phyloP scores from a whole-genome alignment of 2,888 invertebrate species.

The Phania funesta region DNA sequence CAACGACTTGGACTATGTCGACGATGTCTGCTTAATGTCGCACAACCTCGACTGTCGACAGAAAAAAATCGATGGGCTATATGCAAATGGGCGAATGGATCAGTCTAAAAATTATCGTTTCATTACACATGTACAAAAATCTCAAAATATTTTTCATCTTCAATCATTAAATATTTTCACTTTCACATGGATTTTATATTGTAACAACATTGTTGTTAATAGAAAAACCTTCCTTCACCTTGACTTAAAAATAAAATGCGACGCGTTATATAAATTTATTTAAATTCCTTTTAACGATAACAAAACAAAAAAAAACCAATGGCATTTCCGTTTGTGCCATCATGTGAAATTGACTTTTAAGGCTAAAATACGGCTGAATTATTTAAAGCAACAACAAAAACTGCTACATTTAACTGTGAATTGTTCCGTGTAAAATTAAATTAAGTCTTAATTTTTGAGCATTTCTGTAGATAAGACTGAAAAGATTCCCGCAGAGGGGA shows the following conservation, averaged over 20 bases:
- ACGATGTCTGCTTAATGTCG: too few species aligned
- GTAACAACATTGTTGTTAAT: background rate
- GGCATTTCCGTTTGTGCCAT: conserved; percentile 63
- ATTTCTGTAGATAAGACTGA: too few species aligned
- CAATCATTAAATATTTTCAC: background rate
- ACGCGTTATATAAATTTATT: background rate
- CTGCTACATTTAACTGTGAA: conserved; percentile 28
- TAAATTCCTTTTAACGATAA: conserved; percentile 54
- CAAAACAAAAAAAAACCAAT: conserved; percentile 40
- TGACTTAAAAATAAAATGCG: conserved; percentile 45
- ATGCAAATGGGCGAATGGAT: too few species aligned
- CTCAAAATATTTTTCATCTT: background rate
- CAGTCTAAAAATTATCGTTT: too few species aligned
- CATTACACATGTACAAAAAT: too few species aligned
- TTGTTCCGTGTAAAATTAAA: conserved; percentile 33
- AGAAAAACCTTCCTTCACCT: conserved; percentile 60
- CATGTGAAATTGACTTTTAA: conserved; percentile 30
- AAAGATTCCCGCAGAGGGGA: too few species aligned
- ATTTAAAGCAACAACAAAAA: conserved; percentile 6
- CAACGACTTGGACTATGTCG: too few species aligned
- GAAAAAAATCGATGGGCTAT: too few species aligned
- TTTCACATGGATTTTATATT: background rate
- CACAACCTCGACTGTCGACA: too few species aligned
- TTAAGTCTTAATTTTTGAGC: conserved; percentile 21
- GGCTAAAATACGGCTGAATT: conserved; percentile 33